These are phyloP conservation scores for Zelleria hepariella DNA, from an alignment of 2,888 invertebrate genomes.

Conservation along the genomic window DNA sequence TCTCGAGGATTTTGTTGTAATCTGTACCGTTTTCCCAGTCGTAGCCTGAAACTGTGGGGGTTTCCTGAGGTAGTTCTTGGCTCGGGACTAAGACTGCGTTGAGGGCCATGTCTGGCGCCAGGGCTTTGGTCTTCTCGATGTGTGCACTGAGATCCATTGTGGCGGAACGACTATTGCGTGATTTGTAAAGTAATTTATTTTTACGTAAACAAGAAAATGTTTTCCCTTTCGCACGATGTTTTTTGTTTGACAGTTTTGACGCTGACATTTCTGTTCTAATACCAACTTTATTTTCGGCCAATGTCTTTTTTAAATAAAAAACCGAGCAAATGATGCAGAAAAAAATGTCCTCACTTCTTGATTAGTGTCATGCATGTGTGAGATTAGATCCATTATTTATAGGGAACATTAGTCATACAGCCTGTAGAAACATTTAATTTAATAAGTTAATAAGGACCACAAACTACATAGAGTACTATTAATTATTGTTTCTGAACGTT, in stretches of 20 bases:
- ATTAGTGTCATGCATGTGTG: no score
- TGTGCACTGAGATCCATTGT: slow-evolving; percentile 37
- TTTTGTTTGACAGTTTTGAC: background rate
- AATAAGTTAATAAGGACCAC: no score
- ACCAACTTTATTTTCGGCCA: no score
- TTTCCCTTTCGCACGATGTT: background rate
- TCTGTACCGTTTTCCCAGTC: slow-evolving; percentile 94
- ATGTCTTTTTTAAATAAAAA: no score
- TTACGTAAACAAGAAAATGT: background rate
- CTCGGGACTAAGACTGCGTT: slow-evolving; percentile 82
- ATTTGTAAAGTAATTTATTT: no score
- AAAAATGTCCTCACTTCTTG: no score
- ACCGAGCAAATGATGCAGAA: no score
- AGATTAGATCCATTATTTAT: no score
- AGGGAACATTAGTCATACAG: no score
- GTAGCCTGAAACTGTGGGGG: slow-evolving; percentile 85
- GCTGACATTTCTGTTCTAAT: background rate
- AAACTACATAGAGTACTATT: no score
- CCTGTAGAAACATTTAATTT: no score
- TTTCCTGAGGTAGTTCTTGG: slow-evolving; percentile 75
- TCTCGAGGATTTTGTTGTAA: slow-evolving; percentile 85
- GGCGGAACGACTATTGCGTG: background rate
- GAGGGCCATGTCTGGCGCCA: slow-evolving; percentile 70
- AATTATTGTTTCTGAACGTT: no score
- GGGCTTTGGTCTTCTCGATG: slow-evolving; percentile 30